Percentiles rank a stretch among this genome's conserved stretches.
These are phyloP conservation scores for Leptothorax acervorum DNA, from an alignment of 2,888 invertebrate genomes.

Conservation along the genomic window DNA sequence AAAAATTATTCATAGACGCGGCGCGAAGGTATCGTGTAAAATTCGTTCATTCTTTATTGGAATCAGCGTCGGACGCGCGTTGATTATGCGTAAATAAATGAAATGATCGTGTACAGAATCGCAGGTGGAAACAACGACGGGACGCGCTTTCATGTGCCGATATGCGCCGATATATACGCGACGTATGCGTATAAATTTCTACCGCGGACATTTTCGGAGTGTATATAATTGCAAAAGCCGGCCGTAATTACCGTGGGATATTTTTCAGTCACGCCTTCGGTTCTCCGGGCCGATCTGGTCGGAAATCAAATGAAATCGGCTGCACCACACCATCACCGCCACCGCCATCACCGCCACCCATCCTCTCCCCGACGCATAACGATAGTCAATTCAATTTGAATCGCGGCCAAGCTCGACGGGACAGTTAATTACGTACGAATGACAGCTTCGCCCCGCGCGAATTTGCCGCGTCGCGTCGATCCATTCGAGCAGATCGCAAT, in stretches of 20 bases:
- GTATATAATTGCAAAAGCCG: conserved; percentile 63
- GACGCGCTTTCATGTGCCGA: neutral
- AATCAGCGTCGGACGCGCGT: neutral
- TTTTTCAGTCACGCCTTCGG: conserved; percentile 69
- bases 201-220: conserved; percentile 53
- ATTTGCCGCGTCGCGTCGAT: conserved; percentile 66
- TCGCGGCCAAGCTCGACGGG: conserved; percentile 77
- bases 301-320: conserved; percentile 74
- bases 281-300: conserved; percentile 59
- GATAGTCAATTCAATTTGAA: conserved; percentile 81
- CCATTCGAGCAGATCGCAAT: conserved; percentile 63
- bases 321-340: conserved; percentile 55
- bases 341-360: conserved; percentile 45
- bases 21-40: conserved; percentile 7
- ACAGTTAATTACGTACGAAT: conserved; percentile 79
- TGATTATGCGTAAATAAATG: conserved; percentile 55
- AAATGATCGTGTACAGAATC: conserved; percentile 38
- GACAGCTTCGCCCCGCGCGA: conserved; percentile 69
- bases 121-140: conserved; percentile 50
- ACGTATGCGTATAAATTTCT: conserved; percentile 52
- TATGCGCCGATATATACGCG: conserved; percentile 13
- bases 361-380: conserved; percentile 71
- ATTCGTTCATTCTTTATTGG: conserved; percentile 30
- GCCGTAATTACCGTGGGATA: conserved; percentile 65
- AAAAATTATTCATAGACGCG: conserved; percentile 25